Evolutionary conservation across 2,888 invertebrate genomes (phyloP).

Genomic region (Bruchidius siliquastri): DNA sequence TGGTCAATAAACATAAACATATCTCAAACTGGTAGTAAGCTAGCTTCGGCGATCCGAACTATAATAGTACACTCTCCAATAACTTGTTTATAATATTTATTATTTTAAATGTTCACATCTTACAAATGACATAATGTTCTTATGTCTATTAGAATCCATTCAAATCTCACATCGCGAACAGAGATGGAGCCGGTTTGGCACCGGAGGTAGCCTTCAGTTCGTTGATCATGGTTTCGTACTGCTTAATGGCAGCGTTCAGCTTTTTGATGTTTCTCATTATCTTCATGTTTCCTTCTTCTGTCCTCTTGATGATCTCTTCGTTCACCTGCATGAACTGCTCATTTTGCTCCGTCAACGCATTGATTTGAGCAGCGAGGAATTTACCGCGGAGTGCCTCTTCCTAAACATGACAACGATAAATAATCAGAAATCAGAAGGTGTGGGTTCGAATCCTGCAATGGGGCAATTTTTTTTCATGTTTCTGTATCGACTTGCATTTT

Average conservation of each 20-base stretch:
- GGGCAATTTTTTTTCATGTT: no score
- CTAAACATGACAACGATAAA: no score
- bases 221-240: conserved; percentile 35
- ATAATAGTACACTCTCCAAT: not conserved
- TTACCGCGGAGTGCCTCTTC: conserved; percentile 43
- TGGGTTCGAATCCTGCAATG: no score
- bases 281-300: conserved; percentile 41
- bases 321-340: conserved; percentile 39
- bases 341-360: conserved; percentile 38
- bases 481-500: no score
- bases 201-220: conserved; percentile 15
- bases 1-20: no score
- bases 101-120: not conserved
- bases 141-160: not conserved
- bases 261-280: conserved; percentile 42
- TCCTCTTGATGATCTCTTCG: conserved; percentile 38
- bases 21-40: no score
- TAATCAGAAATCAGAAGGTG: no score
- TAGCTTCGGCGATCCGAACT: no score
- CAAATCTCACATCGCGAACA: not conserved
- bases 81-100: not conserved
- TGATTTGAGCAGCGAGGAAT: conserved; percentile 41
- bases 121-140: not conserved
- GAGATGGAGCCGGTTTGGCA: not conserved
- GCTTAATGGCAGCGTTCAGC: conserved; percentile 33